Percentiles rank a stretch among this genome's conserved stretches.
Conservation (phyloP, 2,797 vertebrate species). For the Chelonia mydas region DNA sequence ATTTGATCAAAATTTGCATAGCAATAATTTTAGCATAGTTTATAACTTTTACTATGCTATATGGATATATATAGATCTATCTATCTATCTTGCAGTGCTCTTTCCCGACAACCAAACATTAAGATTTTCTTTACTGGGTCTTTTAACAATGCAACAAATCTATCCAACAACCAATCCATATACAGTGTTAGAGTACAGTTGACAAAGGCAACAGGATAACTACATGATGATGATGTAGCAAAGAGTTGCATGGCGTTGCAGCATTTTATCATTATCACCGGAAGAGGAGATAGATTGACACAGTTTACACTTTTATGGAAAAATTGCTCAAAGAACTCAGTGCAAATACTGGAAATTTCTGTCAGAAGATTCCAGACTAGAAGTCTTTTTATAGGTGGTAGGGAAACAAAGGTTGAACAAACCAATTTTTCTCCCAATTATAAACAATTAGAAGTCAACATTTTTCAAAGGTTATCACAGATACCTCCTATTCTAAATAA, state of each 20-base stretch:
- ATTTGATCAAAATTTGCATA: background rate
- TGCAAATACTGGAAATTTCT: background rate
- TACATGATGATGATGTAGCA: background rate
- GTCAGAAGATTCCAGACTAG: background rate
- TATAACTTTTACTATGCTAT: background rate
- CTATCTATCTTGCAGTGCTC: background rate
- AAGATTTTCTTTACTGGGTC: background rate
- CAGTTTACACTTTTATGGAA: background rate
- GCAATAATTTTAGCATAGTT: background rate
- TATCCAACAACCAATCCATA: background rate
- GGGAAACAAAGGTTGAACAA: background rate
- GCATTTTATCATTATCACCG: background rate
- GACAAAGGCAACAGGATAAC: background rate
- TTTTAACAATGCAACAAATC: background rate
- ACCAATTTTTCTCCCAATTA: background rate
- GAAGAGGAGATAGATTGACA: background rate
- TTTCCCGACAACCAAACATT: background rate
- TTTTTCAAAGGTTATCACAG: background rate
- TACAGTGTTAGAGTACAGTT: background rate
- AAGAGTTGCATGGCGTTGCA: background rate
- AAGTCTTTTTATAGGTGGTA: background rate
- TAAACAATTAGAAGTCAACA: background rate
- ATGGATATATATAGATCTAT: background rate
- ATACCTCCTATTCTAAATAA: background rate
- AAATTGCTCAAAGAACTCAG: background rate